Conservation (phyloP, 2,888 invertebrate species). For the Polydrusus pterygomalis region DNA sequence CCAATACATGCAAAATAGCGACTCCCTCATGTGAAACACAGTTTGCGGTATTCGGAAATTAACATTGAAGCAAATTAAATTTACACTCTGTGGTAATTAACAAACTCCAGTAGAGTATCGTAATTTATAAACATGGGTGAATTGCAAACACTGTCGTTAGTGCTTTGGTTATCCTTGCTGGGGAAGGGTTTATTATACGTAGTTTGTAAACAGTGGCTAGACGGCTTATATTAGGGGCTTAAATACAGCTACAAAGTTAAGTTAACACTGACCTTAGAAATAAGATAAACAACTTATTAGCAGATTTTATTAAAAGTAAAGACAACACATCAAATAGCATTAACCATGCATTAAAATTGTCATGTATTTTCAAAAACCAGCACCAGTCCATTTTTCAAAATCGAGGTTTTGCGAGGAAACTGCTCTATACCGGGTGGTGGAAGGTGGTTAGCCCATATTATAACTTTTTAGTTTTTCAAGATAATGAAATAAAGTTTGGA, state of each 20-base stretch:
- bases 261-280: neutral
- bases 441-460: too few relatives aligned
- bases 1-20: constrained; percentile 34
- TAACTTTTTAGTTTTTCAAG: too few relatives aligned
- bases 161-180: constrained; percentile 43
- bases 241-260: neutral
- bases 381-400: too few relatives aligned
- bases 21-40: constrained; percentile 39
- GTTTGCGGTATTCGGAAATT: constrained; percentile 52
- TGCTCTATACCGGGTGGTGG: too few relatives aligned
- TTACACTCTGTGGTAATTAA: constrained; percentile 51
- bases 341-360: too few relatives aligned
- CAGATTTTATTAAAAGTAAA: neutral
- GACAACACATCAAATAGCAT: too few relatives aligned
- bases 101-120: constrained; percentile 38
- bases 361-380: too few relatives aligned
- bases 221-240: constrained; percentile 50
- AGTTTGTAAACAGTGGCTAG: constrained; percentile 36
- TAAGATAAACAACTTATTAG: neutral
- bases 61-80: constrained; percentile 51
- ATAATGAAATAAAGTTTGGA: too few relatives aligned
- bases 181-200: constrained; percentile 25
- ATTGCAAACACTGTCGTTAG: constrained; percentile 38
- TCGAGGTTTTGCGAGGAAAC: too few relatives aligned
- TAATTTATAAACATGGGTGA: constrained; percentile 46